Conservation (phyloP, 2,888 invertebrate genomes). For the Tenthredo notha region DNA sequence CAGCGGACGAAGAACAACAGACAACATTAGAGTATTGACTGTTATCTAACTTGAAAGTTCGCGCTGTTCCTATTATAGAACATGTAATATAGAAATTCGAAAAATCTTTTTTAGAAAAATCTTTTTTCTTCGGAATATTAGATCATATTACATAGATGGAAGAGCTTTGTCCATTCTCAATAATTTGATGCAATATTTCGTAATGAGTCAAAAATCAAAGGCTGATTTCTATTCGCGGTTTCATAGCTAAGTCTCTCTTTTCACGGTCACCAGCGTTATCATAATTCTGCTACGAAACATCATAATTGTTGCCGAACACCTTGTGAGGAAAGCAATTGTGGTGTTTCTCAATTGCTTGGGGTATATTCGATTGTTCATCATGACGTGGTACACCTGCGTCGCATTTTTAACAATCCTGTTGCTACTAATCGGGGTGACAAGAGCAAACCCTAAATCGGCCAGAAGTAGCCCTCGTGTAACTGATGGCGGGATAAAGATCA, state of each 20-base stretch:
- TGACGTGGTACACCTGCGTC: not conserved
- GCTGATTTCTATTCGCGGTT: not conserved
- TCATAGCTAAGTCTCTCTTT: not conserved
- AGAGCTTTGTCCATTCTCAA: not conserved
- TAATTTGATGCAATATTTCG: not conserved
- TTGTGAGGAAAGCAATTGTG: not conserved
- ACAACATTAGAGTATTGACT: not conserved
- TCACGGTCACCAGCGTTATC: not conserved
- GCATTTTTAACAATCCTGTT: not conserved
- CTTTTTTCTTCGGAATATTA: not conserved
- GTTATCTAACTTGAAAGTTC: not conserved
- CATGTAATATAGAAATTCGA: not conserved
- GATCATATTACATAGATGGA: not conserved
- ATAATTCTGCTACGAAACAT: not conserved
- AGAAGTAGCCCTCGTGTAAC: not conserved
- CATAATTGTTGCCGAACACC: not conserved
- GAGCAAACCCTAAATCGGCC: slow-evolving; percentile 2
- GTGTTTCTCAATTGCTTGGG: not conserved
- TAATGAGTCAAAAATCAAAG: not conserved
- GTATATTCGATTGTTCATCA: not conserved
- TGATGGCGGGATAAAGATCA: slow-evolving; percentile 76
- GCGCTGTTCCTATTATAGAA: not conserved
- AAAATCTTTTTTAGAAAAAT: not conserved
- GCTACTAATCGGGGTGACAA: not conserved
- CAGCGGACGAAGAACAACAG: not conserved